These are phyloP conservation scores for Brachionus koreanus DNA, from an alignment of 1,140 invertebrate genomes.

Conservation along the genomic window DNA sequence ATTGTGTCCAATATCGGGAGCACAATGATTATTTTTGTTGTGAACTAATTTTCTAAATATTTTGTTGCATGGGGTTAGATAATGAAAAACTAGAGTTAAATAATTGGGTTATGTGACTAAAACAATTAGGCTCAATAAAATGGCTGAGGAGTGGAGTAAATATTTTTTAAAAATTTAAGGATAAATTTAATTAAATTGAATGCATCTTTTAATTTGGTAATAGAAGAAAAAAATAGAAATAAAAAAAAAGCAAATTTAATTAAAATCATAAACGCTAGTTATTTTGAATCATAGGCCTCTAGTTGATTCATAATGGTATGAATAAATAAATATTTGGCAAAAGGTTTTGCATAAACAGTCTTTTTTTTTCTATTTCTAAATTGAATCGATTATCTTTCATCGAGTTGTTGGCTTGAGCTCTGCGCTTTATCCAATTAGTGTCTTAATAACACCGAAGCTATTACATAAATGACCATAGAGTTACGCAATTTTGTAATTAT, in stretches of 20 bases:
- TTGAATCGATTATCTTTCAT: not conserved
- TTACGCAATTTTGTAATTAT: not conserved
- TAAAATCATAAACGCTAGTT: not conserved
- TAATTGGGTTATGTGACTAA: not conserved
- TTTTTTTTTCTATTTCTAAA: not conserved
- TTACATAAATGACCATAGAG: not conserved
- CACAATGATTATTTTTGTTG: not conserved
- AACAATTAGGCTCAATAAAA: not conserved
- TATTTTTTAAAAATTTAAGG: not conserved
- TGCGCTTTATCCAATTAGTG: not conserved
- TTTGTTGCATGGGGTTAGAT: not conserved
- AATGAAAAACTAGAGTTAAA: not conserved
- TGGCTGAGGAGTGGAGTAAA: not conserved
- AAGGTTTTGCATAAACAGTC: conserved; percentile 7
- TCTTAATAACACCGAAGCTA: not conserved
- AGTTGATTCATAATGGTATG: conserved; percentile 4
- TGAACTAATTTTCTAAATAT: not conserved
- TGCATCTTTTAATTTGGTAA: not conserved
- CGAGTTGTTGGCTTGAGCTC: not conserved
- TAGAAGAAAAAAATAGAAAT: not conserved
- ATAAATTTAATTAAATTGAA: conserved; percentile 37
- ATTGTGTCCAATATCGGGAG: not conserved
- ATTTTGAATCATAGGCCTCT: conserved; percentile 1
- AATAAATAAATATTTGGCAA: conserved; percentile 25
- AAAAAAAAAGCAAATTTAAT: conserved; percentile 23